Base-by-base conservation (phyloP, 2,113 vertebrate species). In the Cephalopholis sonnerati region DNA sequence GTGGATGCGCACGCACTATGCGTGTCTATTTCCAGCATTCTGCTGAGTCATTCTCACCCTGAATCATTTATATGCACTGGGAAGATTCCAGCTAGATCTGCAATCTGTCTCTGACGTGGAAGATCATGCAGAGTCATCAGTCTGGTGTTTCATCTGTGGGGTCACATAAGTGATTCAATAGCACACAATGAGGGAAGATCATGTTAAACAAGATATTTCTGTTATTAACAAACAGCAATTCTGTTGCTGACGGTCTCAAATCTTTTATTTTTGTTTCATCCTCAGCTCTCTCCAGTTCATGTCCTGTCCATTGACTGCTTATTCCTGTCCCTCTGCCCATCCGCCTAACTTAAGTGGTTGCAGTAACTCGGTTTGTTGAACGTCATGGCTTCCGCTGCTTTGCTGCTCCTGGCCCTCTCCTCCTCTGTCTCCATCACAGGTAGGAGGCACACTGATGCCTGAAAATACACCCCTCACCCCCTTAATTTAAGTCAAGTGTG, bases 341-440 rank as follows among this genome's bases (percentile, higher is more conserved):
- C 77, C 12, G 2, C 63, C 25, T 8, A 55, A 76, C 41, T 73
- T 27, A 24, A 36, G 20, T 13, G 2, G 48, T 59, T 36, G 22
- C 72, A 82, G 55, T 61, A 32, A 86, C 44, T 63, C 12, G 0
- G 0, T 64, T 51, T 63, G 25, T 41, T 76, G 39, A 67, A 73
- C 27, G 77, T 51, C 82, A 95, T 95, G 95, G 91, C 79, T 25
- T 63, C 69, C 25, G 4, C 77, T 51, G 79, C 68, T 70, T 78
- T 93, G 18, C 58, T 93, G 62, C 64, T 94, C 36, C 83, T 93
- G 61, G 50, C 72, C 50, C 55, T 94, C 59, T 82, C 78, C 67
- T 90, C 79, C 53, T 92, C 91, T 2, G 17, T 91, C 24, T 90
- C 89, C 18, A 25, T 88, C 44, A 87, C 93, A 70, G 93, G 95